Base-by-base conservation (phyloP, 2,113 vertebrate genomes). In the Pelmatolapia mariae region DNA sequence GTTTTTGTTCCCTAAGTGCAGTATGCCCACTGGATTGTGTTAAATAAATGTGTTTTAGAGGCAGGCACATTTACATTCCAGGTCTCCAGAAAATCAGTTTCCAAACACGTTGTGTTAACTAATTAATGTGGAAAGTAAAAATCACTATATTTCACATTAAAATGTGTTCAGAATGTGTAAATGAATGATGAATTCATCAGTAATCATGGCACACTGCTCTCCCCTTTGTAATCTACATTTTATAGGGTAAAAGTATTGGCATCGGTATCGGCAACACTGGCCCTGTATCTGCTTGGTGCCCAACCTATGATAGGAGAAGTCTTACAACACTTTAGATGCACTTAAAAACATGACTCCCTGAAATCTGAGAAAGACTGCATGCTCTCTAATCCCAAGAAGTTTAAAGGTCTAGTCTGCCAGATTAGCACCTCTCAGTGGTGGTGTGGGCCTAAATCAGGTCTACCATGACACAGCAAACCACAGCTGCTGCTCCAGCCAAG, bases 381-480 rank as follows among this genome's bases (percentile, higher is more conserved):
- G 50, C 63, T 79, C 40, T 84, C 3, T 45, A n/a, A 73, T 86
- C 29, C n/a, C 40, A n/a, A 53, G 50, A 29, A 45, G 78, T 59
- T 52, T 59, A 19, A 31, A 85, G 11, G 15, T n/a, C 8, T 57
- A 29, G 16, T 56, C 11, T 79, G 81, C n/a, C 50, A 26, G 22
- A 85, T 29, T 57, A 85, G 85, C 85, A 66, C 80, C 80, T 68
- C 87, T 52, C 36, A 84, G 87, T 88, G 89, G 83, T 76, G 33
- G 73, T 29, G 45, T 7, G 8, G 19, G 22, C 38, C 43, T 66
- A 16, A 83, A 80, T 18, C 12, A 52, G 57, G 38, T 54, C 84
- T n/a, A 3, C 6, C 6, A 80, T 81, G 89, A 91, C 87, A 31
- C 87, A 88, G 73, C 90, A 92, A 81, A 85, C 8, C 24, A 10